A percentile compares a stretch with the other conserved stretches of the same genome.
These are phyloP conservation scores for Maconellicoccus hirsutus DNA, from an alignment of 1,140 invertebrate species.

Conservation along the genomic window DNA sequence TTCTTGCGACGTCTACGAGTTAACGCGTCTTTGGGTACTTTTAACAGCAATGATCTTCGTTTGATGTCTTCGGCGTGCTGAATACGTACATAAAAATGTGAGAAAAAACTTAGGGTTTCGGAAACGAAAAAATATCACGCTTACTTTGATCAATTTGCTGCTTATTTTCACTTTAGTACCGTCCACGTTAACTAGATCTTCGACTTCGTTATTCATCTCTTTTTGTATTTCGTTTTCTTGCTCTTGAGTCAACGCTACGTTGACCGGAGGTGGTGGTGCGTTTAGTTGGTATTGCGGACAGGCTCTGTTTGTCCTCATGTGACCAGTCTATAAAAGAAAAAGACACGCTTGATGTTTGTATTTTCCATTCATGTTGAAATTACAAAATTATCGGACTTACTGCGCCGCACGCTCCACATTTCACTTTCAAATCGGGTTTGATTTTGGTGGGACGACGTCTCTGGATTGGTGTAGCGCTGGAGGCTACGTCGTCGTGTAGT, in stretches of 20 bases:
- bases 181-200: conserved; percentile 82
- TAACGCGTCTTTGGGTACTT: conserved; percentile 68
- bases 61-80: conserved; percentile 72
- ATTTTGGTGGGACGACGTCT: conserved; percentile 27
- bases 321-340: conserved; percentile 40
- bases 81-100: conserved; percentile 25
- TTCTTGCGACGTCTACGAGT: conserved; percentile 51
- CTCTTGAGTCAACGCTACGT: conserved; percentile 64
- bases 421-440: conserved; percentile 63
- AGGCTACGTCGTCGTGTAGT: background rate
- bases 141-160: conserved; percentile 65
- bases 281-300: conserved; percentile 75
- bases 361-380: too few relatives aligned
- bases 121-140: conserved; percentile 23
- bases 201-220: conserved; percentile 64
- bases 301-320: conserved; percentile 89
- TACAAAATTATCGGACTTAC: conserved; percentile 39
- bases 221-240: conserved; percentile 72
- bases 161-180: conserved; percentile 78
- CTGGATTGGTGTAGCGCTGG: conserved; percentile 7
- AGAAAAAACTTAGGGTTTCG: background rate
- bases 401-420: conserved; percentile 93
- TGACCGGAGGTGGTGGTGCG: conserved; percentile 48
- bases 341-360: background rate
- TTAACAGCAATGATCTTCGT: conserved; percentile 61